A percentile compares a stretch with the other conserved stretches of the same genome.
Evolutionary conservation across 2,888 invertebrate genomes (phyloP).

Genomic region (Lepidocyrtoides sp.): DNA sequence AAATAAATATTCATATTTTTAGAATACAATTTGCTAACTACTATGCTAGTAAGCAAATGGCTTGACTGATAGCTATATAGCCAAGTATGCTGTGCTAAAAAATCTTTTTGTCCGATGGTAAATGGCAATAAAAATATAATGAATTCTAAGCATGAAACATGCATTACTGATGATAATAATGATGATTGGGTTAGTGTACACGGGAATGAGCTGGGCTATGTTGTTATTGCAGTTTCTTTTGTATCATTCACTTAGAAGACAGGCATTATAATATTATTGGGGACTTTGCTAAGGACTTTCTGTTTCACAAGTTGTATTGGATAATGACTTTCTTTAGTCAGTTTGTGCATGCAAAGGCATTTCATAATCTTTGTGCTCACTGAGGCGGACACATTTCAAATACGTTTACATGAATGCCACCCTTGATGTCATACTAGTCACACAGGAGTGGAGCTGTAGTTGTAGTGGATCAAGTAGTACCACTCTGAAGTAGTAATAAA

Average conservation of each 20-base stretch:
- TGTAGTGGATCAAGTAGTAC: too few species aligned
- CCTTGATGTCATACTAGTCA: constrained; percentile 49
- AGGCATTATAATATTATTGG: constrained; percentile 34
- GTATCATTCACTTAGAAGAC: background rate
- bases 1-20: constrained; percentile 1
- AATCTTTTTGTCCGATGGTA: background rate
- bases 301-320: constrained; percentile 65
- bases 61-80: background rate
- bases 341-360: constrained; percentile 52
- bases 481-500: too few species aligned
- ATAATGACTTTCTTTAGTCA: constrained; percentile 32
- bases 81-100: background rate
- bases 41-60: background rate
- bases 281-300: constrained; percentile 65
- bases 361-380: constrained; percentile 66
- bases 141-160: constrained; percentile 45
- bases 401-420: background rate
- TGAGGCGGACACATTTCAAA: background rate
- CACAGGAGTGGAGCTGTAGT: too few species aligned
- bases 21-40: background rate
- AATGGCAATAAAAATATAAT: constrained; percentile 43
- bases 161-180: background rate
- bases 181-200: background rate
- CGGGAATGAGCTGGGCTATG: constrained; percentile 50
- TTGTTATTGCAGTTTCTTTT: constrained; percentile 49